These are phyloP conservation scores for Acholoe squamosa DNA, from an alignment of 2,888 invertebrate genomes.

Conservation along the genomic window DNA sequence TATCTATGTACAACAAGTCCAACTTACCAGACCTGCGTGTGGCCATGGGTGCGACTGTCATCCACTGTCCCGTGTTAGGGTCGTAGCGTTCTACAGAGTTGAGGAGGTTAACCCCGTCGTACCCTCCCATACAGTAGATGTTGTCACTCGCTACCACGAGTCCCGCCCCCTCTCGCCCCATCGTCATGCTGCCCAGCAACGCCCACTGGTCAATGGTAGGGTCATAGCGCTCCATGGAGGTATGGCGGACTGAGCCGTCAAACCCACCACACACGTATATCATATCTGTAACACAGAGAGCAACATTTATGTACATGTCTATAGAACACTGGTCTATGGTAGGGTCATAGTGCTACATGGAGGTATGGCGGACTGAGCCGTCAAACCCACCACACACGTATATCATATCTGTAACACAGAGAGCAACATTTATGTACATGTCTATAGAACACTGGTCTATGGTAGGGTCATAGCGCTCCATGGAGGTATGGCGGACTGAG, in stretches of 20 bases:
- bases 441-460: too few relatives aligned
- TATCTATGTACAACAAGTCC: neutral
- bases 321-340: neutral
- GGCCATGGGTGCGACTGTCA: slow-evolving; percentile 79
- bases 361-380: slow-evolving; percentile 80
- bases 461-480: neutral
- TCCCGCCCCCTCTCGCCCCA: slow-evolving; percentile 82
- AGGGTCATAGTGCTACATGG: slow-evolving; percentile 81
- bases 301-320: neutral
- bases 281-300: slow-evolving; percentile 74
- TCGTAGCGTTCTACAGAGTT: slow-evolving; percentile 81
- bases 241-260: slow-evolving; percentile 81
- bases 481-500: slow-evolving; percentile 78
- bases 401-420: slow-evolving; percentile 75
- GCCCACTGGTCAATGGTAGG: slow-evolving; percentile 80
- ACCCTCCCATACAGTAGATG: slow-evolving; percentile 82
- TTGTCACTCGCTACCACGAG: slow-evolving; percentile 80
- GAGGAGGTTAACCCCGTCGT: slow-evolving; percentile 82
- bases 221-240: slow-evolving; percentile 81
- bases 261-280: slow-evolving; percentile 83
- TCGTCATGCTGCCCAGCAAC: slow-evolving; percentile 73
- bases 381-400: slow-evolving; percentile 83
- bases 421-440: neutral
- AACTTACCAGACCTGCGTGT: slow-evolving; percentile 79
- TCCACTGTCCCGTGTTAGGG: slow-evolving; percentile 78